Evolutionary conservation across 2,888 invertebrate species (phyloP), one percentile per base, ranked within the genome.

Genomic region (Ypsolopha scabrella): DNA sequence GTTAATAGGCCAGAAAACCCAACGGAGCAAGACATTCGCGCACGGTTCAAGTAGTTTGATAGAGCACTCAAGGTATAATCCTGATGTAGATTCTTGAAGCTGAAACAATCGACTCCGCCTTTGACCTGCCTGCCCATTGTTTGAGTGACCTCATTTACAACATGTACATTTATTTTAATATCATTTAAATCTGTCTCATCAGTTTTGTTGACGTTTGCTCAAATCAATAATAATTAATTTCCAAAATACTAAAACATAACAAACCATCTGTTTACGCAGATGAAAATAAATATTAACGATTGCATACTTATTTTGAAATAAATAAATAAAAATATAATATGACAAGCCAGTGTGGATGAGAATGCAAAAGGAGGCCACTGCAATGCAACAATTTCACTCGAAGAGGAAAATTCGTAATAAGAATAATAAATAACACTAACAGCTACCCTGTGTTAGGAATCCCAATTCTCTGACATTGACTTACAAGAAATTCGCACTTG

Each of bases 321-420:
- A n/a, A 24, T 24, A 24, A 24, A 24, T 24, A 10, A 39, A 35
- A 43, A 24, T 41, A 50, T 11, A 47, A 35, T 34, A 50, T 10
- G 10, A 7, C 13, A 8, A 35, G 13, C 35, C 50, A 6, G 37
- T 11, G 50, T 13, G 46, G 44, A 41, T 13, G 51, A 34, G 51
- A 51, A 48, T 55, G 50, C 48, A 61, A 67, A 85, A 78, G 71
- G 72, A 70, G 85, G 83, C 74, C 83, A 75, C 60, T 59, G 62
- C 68, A 74, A 74, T 77, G 82, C 79, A 82, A 78, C 79, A 72
- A 75, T 76, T 81, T 82, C 79, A 48, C 52, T 43, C 48, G 54
- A 52, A 52, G 80, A 70, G 71, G 75, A 73, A 80, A 83, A 83
- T 81, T 82, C 81, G 80, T 80, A 82, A 85, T 75, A 80, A 71